Evolutionary conservation across 2,888 invertebrate genomes (phyloP).

Genomic region (Metellina segmentata): DNA sequence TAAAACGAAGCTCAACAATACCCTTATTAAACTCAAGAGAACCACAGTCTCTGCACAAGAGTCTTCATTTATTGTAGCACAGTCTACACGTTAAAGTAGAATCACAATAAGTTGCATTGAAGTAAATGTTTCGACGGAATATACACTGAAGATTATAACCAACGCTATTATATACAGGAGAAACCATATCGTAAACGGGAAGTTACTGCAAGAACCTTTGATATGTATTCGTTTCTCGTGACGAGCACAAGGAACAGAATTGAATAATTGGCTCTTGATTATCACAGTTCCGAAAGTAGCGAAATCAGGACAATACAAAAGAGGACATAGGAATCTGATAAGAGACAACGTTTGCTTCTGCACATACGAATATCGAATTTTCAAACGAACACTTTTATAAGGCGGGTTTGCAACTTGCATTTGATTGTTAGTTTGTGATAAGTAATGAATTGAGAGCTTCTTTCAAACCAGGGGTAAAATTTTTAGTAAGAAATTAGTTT

Average conservation of each 20-base stretch:
- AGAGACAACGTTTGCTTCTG: background rate
- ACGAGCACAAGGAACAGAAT: slow-evolving; percentile 29
- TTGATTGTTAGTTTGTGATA: no score
- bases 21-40: no score
- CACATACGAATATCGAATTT: background rate
- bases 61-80: slow-evolving; percentile 27
- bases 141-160: background rate
- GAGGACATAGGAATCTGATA: background rate
- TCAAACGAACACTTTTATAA: no score
- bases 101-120: slow-evolving; percentile 3
- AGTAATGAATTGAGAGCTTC: no score
- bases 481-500: no score
- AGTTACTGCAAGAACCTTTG: slow-evolving; percentile 51
- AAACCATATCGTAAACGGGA: slow-evolving; percentile 33
- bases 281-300: slow-evolving; percentile 51
- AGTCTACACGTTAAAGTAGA: slow-evolving; percentile 7
- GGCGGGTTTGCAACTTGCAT: no score
- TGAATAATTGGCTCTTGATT: slow-evolving; percentile 53
- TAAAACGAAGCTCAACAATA: no score
- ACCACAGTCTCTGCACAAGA: background rate
- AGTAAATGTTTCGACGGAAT: background rate
- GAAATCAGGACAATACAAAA: background rate
- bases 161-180: slow-evolving; percentile 40
- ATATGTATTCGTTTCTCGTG: slow-evolving; percentile 64
- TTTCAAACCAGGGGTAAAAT: no score